phyloP scores from a whole-genome alignment of 2,113 vertebrate genomes.

The Pseudorectes ferrugineus region DNA sequence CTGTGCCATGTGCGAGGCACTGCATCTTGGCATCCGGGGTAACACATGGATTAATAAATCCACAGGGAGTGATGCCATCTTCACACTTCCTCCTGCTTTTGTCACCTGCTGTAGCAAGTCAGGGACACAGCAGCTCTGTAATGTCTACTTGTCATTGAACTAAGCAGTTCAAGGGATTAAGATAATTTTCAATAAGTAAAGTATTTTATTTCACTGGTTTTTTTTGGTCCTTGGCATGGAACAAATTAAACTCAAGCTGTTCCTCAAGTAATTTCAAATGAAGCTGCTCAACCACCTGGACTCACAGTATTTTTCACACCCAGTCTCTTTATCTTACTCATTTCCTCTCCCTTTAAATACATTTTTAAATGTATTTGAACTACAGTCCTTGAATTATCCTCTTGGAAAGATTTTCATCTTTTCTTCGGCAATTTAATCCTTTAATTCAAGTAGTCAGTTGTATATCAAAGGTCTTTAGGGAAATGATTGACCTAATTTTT shows the following conservation, averaged over 20 bases:
- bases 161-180: neutral
- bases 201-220: neutral
- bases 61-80: neutral
- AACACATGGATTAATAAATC: neutral
- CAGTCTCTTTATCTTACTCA: conserved; percentile 38
- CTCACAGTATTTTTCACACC: conserved; percentile 42
- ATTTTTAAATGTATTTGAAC: conserved; percentile 18
- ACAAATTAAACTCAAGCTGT: neutral
- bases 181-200: neutral
- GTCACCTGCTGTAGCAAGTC: neutral
- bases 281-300: conserved; percentile 55
- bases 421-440: conserved; percentile 14
- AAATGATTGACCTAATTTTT: neutral
- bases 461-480: conserved; percentile 18
- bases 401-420: conserved; percentile 30
- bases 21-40: neutral
- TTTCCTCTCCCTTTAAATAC: conserved; percentile 15
- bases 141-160: neutral
- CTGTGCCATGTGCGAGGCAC: neutral
- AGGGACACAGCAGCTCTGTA: neutral
- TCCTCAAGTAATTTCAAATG: conserved; percentile 51
- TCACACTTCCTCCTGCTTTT: neutral
- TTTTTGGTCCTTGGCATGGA: neutral
- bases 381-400: conserved; percentile 28
- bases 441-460: conserved; percentile 22